Evolutionary conservation across 2,888 invertebrate species (phyloP).

Genomic region (Apamea monoglypha): DNA sequence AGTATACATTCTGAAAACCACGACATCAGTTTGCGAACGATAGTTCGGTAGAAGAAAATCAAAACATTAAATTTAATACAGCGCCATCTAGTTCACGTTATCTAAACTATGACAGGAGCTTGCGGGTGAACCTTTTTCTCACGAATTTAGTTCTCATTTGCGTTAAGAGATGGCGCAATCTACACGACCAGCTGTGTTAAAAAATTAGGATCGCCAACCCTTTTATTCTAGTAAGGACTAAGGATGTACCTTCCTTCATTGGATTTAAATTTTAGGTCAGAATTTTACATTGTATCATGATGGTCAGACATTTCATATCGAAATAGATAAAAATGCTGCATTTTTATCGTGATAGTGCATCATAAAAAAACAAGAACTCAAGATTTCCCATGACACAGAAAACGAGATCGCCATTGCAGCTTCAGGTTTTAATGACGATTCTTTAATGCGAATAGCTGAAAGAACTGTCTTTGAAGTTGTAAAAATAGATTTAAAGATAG

Average conservation of each 20-base stretch:
- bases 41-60: fast-evolving
- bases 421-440: conserved; percentile 7
- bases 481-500: background rate
- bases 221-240: too few relatives aligned
- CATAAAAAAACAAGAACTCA: background rate
- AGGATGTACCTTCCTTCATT: background rate
- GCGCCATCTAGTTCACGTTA: conserved; percentile 26
- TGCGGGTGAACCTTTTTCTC: fast-evolving
- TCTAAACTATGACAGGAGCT: background rate
- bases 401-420: conserved; percentile 2
- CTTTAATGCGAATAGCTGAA: background rate
- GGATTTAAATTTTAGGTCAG: background rate
- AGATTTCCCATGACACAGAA: background rate
- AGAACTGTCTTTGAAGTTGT: background rate
- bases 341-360: too few relatives aligned
- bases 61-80: background rate
- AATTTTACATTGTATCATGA: background rate
- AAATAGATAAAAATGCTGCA: background rate
- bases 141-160: background rate
- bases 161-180: conserved; percentile 20
- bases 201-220: background rate
- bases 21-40: background rate
- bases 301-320: conserved; percentile 4
- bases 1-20: background rate
- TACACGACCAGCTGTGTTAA: background rate